Evolutionary conservation across 2,888 invertebrate species (phyloP), one percentile per base, ranked within the genome.

Genomic region (Nebria salina): DNA sequence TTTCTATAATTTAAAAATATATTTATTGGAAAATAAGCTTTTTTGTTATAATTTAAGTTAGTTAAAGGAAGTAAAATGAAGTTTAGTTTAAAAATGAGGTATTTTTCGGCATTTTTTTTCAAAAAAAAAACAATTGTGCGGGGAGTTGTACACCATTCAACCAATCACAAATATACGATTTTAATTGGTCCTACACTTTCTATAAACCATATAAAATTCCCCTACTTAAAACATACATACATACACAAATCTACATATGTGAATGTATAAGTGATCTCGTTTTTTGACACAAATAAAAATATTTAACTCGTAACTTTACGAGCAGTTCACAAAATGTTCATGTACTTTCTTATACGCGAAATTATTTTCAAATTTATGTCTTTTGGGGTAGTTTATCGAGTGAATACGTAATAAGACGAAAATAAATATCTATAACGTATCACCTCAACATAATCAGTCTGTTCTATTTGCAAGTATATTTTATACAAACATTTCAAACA

Each of bases 201-300:
- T 54, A 54, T 54, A 54, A 4, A 54, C 54, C 54, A 54, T 54
- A 54, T 54, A 3, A 54, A 8, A 7, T 1, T 54, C 54, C 54
- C 54, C 54, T 54, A 54, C 54, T 54, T 13, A 3, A 54, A 54
- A 54, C 2, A 54, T 3, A 54, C 54, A 7, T 54, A 7, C 54
- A 54, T 8, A 54, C 7, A 54, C 54, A 54, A 54, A 54, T 54
- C 54, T 54, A 13, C 54, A 54, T 54, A 54, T 54, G 54, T 54
- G 54, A 54, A 54, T 54, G 54, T 54, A 54, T 54, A 13, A 13
- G 54, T 54, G 54, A 54, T 54, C 54, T 54, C 54, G 54, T 54
- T 54, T 54, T 54, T 54, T 54, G 54, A 54, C 54, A 54, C 54
- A 54, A 54, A 54, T 54, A 54, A 54, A 54, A 54, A 54, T 54